Conservation (phyloP, 1,140 invertebrate species). For the Drosophila orena region DNA sequence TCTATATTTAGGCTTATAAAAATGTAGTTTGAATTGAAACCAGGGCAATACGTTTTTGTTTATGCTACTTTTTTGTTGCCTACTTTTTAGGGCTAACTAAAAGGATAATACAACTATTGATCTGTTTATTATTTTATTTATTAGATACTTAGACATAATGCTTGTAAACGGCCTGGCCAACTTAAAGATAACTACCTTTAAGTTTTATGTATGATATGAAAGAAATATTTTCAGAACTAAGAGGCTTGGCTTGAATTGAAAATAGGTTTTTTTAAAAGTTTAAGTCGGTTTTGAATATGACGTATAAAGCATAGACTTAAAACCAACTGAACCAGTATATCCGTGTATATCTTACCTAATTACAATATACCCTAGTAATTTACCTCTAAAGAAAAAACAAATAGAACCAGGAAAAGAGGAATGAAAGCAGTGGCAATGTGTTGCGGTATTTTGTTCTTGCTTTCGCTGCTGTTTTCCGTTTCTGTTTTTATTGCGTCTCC, state of each 20-base stretch:
- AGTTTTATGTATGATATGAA: not conserved
- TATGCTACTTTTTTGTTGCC: conserved; percentile 1
- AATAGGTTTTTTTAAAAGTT: no score
- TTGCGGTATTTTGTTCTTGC: conserved; percentile 74
- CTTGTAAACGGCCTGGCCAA: no score
- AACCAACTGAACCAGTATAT: not conserved
- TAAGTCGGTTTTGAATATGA: not conserved
- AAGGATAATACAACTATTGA: conserved; percentile 2
- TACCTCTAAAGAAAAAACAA: conserved; percentile 2
- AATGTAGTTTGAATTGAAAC: no score
- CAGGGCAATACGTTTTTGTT: no score
- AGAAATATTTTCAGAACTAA: no score
- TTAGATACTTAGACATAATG: no score
- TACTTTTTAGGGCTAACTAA: conserved; percentile 14
- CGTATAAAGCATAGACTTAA: not conserved
- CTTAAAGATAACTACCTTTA: no score
- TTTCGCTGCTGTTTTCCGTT: conserved; percentile 51
- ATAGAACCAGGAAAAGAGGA: conserved; percentile 34
- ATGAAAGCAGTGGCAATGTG: conserved; percentile 72
- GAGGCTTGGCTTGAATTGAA: no score
- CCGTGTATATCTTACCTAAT: not conserved
- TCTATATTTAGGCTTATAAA: no score
- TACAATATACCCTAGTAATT: not conserved
- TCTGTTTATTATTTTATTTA: no score
- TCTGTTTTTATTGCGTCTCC: conserved; percentile 53